phyloP scores from a whole-genome alignment of 1,140 invertebrate genomes.

The Eciton burchellii region DNA sequence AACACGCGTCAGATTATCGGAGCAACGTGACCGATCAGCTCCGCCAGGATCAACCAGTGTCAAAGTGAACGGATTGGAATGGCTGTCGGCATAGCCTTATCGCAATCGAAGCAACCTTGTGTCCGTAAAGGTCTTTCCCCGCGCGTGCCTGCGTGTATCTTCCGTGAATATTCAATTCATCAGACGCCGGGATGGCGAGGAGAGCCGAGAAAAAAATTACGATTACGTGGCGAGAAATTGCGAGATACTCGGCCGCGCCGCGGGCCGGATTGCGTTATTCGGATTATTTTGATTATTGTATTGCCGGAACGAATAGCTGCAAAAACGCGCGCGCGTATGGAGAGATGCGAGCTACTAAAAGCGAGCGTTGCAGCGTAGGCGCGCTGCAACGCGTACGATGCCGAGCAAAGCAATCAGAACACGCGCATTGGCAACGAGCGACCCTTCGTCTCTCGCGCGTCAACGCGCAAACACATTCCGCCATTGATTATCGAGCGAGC shows the following conservation, averaged over 20 bases:
- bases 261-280: neutral
- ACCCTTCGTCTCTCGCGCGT: neutral
- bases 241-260: neutral
- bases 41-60: conserved; percentile 37
- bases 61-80: neutral
- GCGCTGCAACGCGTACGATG: conserved; percentile 3
- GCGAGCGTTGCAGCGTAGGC: conserved; percentile 3
- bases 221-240: neutral
- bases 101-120: neutral
- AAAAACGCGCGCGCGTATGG: neutral
- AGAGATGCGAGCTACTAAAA: no score
- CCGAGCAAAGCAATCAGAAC: conserved; percentile 53
- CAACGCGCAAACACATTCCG: conserved; percentile 36
- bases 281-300: no score
- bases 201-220: conserved; percentile 13
- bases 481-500: conserved; percentile 52
- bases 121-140: neutral
- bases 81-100: neutral
- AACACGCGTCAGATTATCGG: conserved; percentile 49
- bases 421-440: conserved; percentile 37
- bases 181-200: no score
- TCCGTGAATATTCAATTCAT: conserved; percentile 14
- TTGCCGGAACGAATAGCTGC: conserved; percentile 11
- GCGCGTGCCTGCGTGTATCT: neutral
- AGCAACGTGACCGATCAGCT: conserved; percentile 40